These are phyloP conservation scores for Onthophagus sagittarius DNA, from an alignment of 2,888 invertebrate genomes.

Conservation along the genomic window DNA sequence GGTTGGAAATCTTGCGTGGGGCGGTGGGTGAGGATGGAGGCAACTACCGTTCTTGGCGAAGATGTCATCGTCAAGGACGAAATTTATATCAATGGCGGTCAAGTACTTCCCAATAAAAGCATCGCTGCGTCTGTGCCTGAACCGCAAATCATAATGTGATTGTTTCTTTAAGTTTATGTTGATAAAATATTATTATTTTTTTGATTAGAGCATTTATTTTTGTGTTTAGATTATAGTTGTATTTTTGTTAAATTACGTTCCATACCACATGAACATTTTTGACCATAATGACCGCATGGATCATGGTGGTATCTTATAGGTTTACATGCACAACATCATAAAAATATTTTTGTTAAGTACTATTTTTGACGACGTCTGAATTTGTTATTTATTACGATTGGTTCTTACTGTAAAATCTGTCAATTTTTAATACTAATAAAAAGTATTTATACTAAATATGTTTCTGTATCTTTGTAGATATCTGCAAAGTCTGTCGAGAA, in stretches of 20 bases:
- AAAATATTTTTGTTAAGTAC: neutral
- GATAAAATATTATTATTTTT: neutral
- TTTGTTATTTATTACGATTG: neutral
- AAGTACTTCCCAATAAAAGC: conserved; percentile 84
- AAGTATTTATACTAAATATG: neutral
- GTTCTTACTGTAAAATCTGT: neutral
- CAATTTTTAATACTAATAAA: neutral
- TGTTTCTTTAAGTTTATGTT: conserved; percentile 5
- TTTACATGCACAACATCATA: neutral
- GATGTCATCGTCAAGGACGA: conserved; percentile 99
- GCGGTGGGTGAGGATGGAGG: conserved; percentile 98
- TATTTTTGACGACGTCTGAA: neutral
- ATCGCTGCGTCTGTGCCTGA: conserved; percentile 93
- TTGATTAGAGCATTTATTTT: neutral
- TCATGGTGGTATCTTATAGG: neutral
- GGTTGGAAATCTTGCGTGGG: conserved; percentile 96
- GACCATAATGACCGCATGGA: neutral
- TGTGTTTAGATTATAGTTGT: neutral
- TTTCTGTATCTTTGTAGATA: no score
- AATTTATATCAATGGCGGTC: conserved; percentile 95
- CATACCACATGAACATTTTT: neutral
- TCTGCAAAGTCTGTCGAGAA: no score
- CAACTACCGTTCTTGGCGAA: conserved; percentile 95
- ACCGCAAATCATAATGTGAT: conserved; percentile 97
- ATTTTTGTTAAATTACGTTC: neutral